phyloP scores from a whole-genome alignment of 2,797 vertebrate genomes.

The Cyprinodon diabolis region DNA sequence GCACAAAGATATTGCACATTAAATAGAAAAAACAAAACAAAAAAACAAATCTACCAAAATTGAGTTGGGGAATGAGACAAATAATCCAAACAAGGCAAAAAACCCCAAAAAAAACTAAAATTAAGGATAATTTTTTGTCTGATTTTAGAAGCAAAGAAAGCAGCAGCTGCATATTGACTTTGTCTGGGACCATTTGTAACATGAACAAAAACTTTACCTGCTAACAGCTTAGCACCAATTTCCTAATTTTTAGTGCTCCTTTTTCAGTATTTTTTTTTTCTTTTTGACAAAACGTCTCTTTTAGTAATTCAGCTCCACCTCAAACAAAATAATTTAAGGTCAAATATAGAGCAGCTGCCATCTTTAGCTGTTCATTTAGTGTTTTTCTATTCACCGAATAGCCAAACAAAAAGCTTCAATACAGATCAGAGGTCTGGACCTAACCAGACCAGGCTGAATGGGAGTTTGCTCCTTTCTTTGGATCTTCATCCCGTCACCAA shows the following conservation, averaged over 20 bases:
- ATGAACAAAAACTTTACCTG: slow-evolving; percentile 16
- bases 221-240: slow-evolving; percentile 19
- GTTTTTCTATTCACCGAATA: slow-evolving; percentile 37
- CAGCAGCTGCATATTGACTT: slow-evolving; percentile 60
- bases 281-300: slow-evolving; percentile 36
- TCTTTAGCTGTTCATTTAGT: slow-evolving; percentile 38
- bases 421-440: slow-evolving; percentile 52
- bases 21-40: slow-evolving; percentile 67
- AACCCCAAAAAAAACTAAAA: slow-evolving; percentile 42
- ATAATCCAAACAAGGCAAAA: slow-evolving; percentile 62
- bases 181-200: slow-evolving; percentile 30
- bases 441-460: slow-evolving; percentile 50
- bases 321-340: slow-evolving; percentile 21
- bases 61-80: slow-evolving; percentile 48
- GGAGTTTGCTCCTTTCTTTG: slow-evolving; percentile 61
- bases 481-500: slow-evolving; percentile 81
- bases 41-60: slow-evolving; percentile 43
- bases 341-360: slow-evolving; percentile 67
- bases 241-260: slow-evolving; percentile 4
- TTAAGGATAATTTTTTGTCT: slow-evolving; percentile 29
- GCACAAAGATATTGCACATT: slow-evolving; percentile 82
- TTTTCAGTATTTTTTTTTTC: no score
- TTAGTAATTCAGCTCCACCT: slow-evolving; percentile 32
- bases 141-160: slow-evolving; percentile 46
- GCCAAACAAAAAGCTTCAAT: slow-evolving; percentile 54